These are phyloP conservation scores for Sylvilagus bachmani DNA, from an alignment of 2,113 vertebrate genomes.

Conservation along the genomic window DNA sequence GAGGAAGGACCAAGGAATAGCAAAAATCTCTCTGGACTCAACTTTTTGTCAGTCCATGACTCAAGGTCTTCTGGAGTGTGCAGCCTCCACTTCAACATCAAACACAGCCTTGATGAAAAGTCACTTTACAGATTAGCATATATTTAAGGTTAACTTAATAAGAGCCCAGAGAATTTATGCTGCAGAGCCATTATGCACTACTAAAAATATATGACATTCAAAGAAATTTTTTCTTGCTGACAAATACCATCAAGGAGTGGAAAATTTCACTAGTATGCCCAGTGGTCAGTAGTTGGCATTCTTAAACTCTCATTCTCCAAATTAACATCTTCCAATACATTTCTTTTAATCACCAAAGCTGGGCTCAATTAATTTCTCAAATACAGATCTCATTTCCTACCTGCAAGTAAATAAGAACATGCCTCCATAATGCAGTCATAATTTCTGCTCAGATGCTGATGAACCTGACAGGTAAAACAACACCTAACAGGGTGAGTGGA, in stretches of 20 bases:
- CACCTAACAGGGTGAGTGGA: neutral
- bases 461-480: neutral
- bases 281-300: constrained; percentile 32
- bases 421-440: neutral
- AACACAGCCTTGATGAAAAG: constrained; percentile 7
- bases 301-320: constrained; percentile 41
- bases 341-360: constrained; percentile 46
- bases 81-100: neutral
- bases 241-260: constrained; percentile 44
- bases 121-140: neutral
- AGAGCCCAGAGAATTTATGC: neutral
- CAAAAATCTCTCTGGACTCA: constrained; percentile 9
- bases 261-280: constrained; percentile 10
- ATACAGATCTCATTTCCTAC: constrained; percentile 35
- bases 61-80: neutral
- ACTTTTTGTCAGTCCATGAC: neutral
- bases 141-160: constrained; percentile 37
- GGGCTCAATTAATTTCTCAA: constrained; percentile 64
- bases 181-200: neutral
- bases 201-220: constrained; percentile 29
- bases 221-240: constrained; percentile 44
- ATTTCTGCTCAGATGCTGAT: neutral
- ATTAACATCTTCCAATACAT: constrained; percentile 52
- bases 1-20: neutral
- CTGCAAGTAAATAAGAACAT: neutral